These are phyloP conservation scores for Vulpes vulpes DNA, from an alignment of 2,113 vertebrate genomes.

Conservation along the genomic window DNA sequence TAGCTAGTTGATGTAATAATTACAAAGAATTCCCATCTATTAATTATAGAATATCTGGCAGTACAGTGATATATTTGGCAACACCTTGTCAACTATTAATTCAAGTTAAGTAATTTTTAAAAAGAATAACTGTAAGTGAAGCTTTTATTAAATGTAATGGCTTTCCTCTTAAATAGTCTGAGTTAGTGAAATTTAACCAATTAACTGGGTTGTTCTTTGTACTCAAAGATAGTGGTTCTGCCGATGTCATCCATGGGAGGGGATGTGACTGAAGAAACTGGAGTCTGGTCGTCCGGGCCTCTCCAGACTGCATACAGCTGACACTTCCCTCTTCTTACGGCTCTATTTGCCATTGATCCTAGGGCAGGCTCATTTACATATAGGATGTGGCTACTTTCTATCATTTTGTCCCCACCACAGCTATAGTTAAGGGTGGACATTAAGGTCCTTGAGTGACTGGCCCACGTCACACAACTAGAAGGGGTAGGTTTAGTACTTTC, in stretches of 20 bases:
- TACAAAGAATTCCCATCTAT: constrained; percentile 73
- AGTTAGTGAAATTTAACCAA: constrained; percentile 64
- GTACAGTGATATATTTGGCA: constrained; percentile 81
- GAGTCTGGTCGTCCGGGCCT: neutral
- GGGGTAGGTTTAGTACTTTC: neutral
- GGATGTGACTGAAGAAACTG: neutral
- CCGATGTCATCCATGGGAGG: neutral
- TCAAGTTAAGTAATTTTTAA: constrained; percentile 69
- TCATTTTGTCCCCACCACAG: neutral
- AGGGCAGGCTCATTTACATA: neutral
- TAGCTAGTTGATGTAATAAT: constrained; percentile 75
- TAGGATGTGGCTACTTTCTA: neutral
- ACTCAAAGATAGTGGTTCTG: neutral
- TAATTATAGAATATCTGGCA: constrained; percentile 79
- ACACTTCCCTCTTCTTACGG: neutral
- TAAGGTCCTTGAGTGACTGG: neutral
- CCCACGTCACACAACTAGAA: neutral
- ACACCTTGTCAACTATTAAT: constrained; percentile 79
- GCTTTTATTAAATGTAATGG: constrained; percentile 71
- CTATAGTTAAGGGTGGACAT: neutral
- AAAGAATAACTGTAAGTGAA: constrained; percentile 66
- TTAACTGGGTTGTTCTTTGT: constrained; percentile 25
- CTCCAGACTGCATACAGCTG: neutral
- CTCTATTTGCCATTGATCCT: neutral
- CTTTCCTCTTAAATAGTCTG: constrained; percentile 67